Percentiles rank a stretch among this genome's conserved stretches.
These are phyloP conservation scores for honey bee (Apis mellifera) DNA, from an alignment of 1,140 invertebrate species.

Conservation along the genomic window Amel_HAv3.1 CM009933.2:6157501-6158000, in stretches of 20 bases:
- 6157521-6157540: neutral
- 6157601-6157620: conserved; percentile 51
- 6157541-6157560: conserved; percentile 20
- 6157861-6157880: no score
- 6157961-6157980: conserved; percentile 20
- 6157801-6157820: no score
- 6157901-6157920: conserved; percentile 16
- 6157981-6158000: conserved; percentile 49
- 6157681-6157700: neutral
- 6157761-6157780: no score
- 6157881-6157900: neutral
- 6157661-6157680: conserved; percentile 13
- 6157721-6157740: no score
- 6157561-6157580: conserved; percentile 52
- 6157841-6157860: no score
- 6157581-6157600: conserved; percentile 49
- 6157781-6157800: no score
- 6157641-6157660: neutral
- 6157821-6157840: neutral
- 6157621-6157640: conserved; percentile 46
- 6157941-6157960: conserved; percentile 36
- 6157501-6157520: conserved; percentile 8
- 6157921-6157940: neutral
- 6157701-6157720: neutral
- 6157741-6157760: no score